Conservation (phyloP, 2,113 vertebrate genomes). For the Mesoclemmys tuberculata region DNA sequence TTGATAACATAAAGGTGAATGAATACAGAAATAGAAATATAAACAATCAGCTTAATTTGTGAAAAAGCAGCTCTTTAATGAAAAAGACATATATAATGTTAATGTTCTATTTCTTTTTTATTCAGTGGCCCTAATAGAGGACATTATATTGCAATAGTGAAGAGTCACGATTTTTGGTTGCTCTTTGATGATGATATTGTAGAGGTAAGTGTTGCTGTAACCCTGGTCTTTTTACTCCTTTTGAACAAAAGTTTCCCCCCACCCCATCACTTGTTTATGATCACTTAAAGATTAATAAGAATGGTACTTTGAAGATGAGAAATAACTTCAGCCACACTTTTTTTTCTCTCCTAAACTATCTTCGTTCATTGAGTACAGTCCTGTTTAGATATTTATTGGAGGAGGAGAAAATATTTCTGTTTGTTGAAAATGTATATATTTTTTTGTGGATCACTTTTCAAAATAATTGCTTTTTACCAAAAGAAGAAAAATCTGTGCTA, state of each 20-base stretch:
- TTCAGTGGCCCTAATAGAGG: slow-evolving; percentile 87
- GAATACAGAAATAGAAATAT: background rate
- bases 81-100: background rate
- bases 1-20: background rate
- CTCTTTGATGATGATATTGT: slow-evolving; percentile 90
- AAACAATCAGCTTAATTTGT: background rate
- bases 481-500: background rate
- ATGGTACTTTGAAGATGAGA: background rate
- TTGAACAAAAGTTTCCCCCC: fast-evolving
- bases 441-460: background rate
- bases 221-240: background rate
- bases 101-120: background rate
- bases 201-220: slow-evolving; percentile 79
- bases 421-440: background rate
- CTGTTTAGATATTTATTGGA: background rate
- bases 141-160: slow-evolving; percentile 91
- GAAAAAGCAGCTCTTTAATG: background rate
- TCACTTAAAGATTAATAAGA: background rate
- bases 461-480: background rate
- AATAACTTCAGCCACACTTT: background rate
- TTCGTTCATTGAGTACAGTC: background rate
- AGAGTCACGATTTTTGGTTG: slow-evolving; percentile 89
- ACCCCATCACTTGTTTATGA: fast-evolving
- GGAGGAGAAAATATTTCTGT: background rate
- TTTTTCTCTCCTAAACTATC: background rate